Conservation (phyloP, 2,888 invertebrate species). For the Sminthurinus aureus region DNA sequence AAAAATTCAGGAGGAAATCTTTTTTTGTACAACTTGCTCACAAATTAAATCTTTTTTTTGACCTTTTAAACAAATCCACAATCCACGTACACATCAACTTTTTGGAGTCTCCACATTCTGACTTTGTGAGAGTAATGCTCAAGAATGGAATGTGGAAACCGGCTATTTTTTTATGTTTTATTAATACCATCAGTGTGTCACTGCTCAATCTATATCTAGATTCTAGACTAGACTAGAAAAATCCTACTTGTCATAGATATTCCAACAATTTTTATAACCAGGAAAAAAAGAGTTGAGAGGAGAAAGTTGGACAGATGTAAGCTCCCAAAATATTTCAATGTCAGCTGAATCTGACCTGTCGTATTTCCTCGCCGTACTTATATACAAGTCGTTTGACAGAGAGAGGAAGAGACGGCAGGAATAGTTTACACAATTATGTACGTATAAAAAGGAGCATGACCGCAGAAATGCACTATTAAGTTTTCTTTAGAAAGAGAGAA, state of each 20-base stretch:
- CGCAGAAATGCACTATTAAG: too few species aligned
- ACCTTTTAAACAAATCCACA: neutral
- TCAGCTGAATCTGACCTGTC: constrained; percentile 25
- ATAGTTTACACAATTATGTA: neutral
- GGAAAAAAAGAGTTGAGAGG: neutral
- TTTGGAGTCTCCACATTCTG: too few species aligned
- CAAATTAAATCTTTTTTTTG: neutral
- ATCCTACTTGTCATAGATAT: neutral
- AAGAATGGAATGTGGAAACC: too few species aligned
- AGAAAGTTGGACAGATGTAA: constrained; percentile 15
- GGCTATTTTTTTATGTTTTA: too few species aligned
- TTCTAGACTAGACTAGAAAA: too few species aligned
- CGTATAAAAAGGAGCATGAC: neutral
- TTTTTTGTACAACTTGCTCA: neutral
- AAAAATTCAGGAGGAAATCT: neutral
- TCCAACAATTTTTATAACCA: constrained; percentile 3
- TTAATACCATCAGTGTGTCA: too few species aligned
- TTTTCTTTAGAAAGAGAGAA: neutral
- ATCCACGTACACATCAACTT: neutral
- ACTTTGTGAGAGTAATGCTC: too few species aligned
- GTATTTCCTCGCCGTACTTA: neutral
- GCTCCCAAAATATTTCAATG: constrained; percentile 28
- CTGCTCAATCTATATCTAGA: too few species aligned
- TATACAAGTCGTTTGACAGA: neutral
- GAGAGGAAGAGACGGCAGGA: neutral